phyloP scores from a whole-genome alignment of 2,797 vertebrate species.

The Poeciliopsis turneri region DNA sequence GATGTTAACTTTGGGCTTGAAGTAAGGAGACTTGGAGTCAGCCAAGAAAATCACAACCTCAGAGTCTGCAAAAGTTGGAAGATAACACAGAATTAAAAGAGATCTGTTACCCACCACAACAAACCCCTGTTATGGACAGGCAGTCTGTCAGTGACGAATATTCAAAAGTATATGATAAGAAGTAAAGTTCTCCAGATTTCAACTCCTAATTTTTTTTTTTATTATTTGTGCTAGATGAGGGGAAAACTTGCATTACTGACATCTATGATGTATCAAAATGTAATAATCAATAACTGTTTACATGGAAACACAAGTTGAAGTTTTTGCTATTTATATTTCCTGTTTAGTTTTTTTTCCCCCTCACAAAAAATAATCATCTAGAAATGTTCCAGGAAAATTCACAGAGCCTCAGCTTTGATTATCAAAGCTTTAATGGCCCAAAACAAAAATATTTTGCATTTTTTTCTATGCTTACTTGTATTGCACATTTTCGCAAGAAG shows the following conservation, averaged over 20 bases:
- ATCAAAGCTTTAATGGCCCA: no score
- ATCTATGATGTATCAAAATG: background rate
- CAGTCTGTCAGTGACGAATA: background rate
- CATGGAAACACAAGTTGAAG: background rate
- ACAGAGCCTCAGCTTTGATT: background rate
- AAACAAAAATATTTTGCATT: background rate
- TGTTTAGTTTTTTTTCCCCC: background rate
- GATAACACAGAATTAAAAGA: background rate
- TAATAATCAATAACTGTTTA: background rate
- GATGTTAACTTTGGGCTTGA: slow-evolving; percentile 89
- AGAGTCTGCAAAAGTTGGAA: slow-evolving; percentile 80
- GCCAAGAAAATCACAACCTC: slow-evolving; percentile 92
- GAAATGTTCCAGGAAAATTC: background rate
- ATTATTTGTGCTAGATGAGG: background rate
- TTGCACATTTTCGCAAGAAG: no score
- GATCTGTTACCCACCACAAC: background rate
- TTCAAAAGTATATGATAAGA: background rate
- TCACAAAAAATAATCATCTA: background rate
- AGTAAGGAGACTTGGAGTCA: slow-evolving; percentile 92
- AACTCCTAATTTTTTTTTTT: background rate
- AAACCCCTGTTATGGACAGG: background rate
- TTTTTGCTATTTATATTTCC: background rate
- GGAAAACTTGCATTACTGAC: background rate
- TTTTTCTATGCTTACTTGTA: background rate
- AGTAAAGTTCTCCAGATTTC: background rate